Base-by-base conservation (phyloP, 2,797 vertebrate species). In the Phoebastria nigripes region DNA sequence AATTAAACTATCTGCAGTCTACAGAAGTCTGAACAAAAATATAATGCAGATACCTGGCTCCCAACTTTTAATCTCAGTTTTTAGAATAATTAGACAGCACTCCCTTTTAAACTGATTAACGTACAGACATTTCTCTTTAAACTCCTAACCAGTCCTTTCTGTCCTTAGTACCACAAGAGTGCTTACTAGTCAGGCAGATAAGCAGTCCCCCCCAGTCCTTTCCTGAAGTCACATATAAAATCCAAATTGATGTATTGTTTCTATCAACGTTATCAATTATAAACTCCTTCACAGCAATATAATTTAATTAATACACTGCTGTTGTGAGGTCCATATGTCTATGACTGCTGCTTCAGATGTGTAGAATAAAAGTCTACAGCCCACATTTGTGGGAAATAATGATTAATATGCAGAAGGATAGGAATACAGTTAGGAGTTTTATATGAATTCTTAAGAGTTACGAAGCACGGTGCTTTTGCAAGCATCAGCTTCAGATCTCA, bases 1-100 rank as follows among this genome's bases (percentile, higher is more conserved):
- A 97, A 94, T 97, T 97, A 98, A 97, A 97, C 96, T 94, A 96
- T 96, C 91, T 95, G 92, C 88, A 97, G 81, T 80, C 95, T 94
- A 77, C 67, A 79, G 56, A 97, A 97, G 93, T 56, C 94, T 94
- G 89, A 96, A 96, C 71, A 95, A 96, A 96, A 97, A 97, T 51
- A 93, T 37, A 94, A 74, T 33, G 62, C 63, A 86, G 63, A 79
- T 73, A 93, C 47, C 80, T 93, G 83, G 22, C 82, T 91, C 94
- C 83, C 73, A 74, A 86, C 87, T 47, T 94, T 95, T 95, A 72
- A 97, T 92, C 73, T 93, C 86, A 65, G 82, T 72, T 37, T 92
- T 96, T 87, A 89, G 93, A 96, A 69, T 54, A n/a, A 94, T 82
- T 89, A 82, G 8, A 28, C 12, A 80, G 28, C n/a, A 26, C 59